A percentile compares a stretch with the other conserved stretches of the same genome.
These are phyloP conservation scores for Bradypodion ventrale DNA, from an alignment of 2,797 vertebrate species.

Conservation along the genomic window DNA sequence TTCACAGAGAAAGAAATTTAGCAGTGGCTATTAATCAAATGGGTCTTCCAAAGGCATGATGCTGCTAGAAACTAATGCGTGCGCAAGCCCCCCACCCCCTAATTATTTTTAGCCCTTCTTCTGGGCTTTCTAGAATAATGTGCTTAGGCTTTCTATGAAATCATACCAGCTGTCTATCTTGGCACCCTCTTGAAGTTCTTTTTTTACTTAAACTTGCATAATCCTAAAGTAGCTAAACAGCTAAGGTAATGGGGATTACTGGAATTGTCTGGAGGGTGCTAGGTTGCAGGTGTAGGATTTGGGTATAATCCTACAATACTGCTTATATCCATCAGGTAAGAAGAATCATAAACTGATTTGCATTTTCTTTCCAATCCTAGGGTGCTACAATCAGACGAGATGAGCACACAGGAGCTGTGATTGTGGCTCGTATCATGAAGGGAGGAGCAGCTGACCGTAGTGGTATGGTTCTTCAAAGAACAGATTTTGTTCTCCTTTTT, in stretches of 20 bases:
- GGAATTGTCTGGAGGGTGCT: background rate
- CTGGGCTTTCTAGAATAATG: background rate
- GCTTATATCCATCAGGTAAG: background rate
- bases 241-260: background rate
- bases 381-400: constrained; percentile 93
- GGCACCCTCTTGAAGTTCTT: background rate
- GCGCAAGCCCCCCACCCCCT: too few relatives aligned
- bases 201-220: background rate
- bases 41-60: background rate
- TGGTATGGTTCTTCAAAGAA: constrained; percentile 74
- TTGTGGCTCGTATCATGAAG: constrained; percentile 93
- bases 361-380: constrained; percentile 69
- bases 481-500: background rate
- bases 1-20: background rate
- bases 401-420: constrained; percentile 87
- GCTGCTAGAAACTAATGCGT: background rate
- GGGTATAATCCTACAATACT: background rate
- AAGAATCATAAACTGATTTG: background rate
- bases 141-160: background rate
- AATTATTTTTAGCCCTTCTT: background rate
- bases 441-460: constrained; percentile 94
- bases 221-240: background rate
- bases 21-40: background rate
- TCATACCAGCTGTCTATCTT: background rate
- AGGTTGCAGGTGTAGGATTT: background rate